Evolutionary conservation across 2,797 vertebrate genomes (phyloP).

Genomic region (Ataeniobius toweri): DNA sequence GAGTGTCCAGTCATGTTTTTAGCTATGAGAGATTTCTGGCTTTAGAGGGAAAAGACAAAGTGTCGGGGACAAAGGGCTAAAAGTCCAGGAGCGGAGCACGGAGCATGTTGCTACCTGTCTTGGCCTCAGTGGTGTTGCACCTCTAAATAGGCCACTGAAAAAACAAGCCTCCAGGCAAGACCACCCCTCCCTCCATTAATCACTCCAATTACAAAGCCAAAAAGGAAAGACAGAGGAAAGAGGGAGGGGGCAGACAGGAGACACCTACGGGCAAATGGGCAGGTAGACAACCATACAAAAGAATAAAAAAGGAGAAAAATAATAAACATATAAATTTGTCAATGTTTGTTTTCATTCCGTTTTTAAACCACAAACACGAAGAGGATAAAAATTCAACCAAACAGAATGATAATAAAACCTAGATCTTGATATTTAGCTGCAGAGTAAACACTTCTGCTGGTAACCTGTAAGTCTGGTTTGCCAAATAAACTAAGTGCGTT

Average conservation of each 20-base stretch:
- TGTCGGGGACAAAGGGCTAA: slow-evolving; percentile 65
- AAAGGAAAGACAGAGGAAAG: slow-evolving; percentile 49
- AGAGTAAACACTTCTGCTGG: slow-evolving; percentile 71
- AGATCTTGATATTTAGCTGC: slow-evolving; percentile 59
- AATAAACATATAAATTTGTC: slow-evolving; percentile 16
- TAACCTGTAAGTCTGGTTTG: slow-evolving; percentile 75
- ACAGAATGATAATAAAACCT: slow-evolving; percentile 40
- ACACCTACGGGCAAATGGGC: slow-evolving; percentile 40
- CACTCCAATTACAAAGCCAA: slow-evolving; percentile 78
- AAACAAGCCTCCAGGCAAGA: slow-evolving; percentile 74
- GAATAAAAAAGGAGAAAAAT: background rate
- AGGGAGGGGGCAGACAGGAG: slow-evolving; percentile 28
- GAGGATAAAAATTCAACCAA: background rate
- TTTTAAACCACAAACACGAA: slow-evolving; percentile 5
- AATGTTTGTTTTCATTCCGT: slow-evolving; percentile 11
- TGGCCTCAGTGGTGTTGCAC: slow-evolving; percentile 50
- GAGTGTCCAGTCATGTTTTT: slow-evolving; percentile 63
- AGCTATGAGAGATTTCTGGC: slow-evolving; percentile 53
- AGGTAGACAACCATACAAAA: slow-evolving; percentile 26
- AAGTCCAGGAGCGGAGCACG: slow-evolving; percentile 68
- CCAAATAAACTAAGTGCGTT: slow-evolving; percentile 78
- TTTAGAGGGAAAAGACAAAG: slow-evolving; percentile 65
- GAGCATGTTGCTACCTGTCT: slow-evolving; percentile 75
- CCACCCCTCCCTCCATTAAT: slow-evolving; percentile 77
- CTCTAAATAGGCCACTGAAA: slow-evolving; percentile 68